These are phyloP conservation scores for Anas platyrhynchos DNA, from an alignment of 2,113 vertebrate genomes.

Conservation along the genomic window DNA sequence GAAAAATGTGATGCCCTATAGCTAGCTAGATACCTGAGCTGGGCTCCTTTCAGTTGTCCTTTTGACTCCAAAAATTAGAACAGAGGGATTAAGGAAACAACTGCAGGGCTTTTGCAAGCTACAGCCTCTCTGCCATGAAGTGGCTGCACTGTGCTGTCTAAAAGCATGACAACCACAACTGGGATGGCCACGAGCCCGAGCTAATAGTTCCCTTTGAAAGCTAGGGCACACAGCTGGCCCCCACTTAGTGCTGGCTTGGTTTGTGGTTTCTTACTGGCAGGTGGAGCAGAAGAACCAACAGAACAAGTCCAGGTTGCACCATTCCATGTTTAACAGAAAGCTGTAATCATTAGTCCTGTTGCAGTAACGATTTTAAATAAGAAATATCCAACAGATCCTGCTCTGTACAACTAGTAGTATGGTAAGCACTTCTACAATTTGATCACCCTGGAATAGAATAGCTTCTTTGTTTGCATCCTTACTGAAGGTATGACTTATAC, in stretches of 20 bases:
- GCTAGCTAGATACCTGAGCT: not conserved
- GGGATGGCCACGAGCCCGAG: not conserved
- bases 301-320: not conserved
- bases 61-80: not conserved
- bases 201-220: not conserved
- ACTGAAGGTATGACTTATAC: not conserved
- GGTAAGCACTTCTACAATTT: not conserved
- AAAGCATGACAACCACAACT: not conserved
- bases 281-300: not conserved
- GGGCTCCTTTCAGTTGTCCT: not conserved
- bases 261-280: not conserved
- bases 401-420: not conserved
- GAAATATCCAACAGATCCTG: not conserved
- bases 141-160: not conserved
- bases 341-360: not conserved
- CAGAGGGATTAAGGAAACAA: not conserved
- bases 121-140: fast-evolving
- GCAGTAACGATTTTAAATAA: not conserved
- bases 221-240: not conserved
- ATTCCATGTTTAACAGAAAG: not conserved
- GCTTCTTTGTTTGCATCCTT: not conserved
- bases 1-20: not conserved
- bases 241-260: not conserved
- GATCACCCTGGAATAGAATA: not conserved
- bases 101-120: not conserved